Evolutionary conservation across 1,140 invertebrate genomes (phyloP), one percentile per base, ranked within the genome.

Genomic region (Pseudomyrmex sp.): DNA sequence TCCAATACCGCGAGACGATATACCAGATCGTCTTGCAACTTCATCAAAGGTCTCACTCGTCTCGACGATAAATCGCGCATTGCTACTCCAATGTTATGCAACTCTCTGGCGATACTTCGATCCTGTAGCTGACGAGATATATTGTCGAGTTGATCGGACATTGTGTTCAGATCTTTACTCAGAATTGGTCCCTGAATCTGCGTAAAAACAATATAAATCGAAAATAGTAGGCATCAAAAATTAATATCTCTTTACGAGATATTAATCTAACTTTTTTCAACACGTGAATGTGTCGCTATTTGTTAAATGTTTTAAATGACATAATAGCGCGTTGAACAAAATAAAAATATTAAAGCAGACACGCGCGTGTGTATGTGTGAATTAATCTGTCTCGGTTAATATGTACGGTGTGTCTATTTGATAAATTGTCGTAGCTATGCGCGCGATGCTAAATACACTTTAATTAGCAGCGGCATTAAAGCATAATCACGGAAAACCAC

Each of bases 1-100:
- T 98, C 97, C 20, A 98, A 89, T 18, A 96, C 95, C 0, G 97
- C 97, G 83, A 98, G 91, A 90, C 97, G 96, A 92, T 97, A 97
- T 0, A 97, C 95, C 61, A 97, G 94, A 63, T 96, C 95, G 61
- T 97, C 96, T 91, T 96, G 95, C 54, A 96, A 90, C 85, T 96
- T 95, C 92, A 97, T 96, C 70, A 97, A 91, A 18, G 96, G 96
- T 88, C 97, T 96, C 18, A 97, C 93, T 84, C 96, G 95, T 15
- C 94, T 95, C 4, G 94, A 90, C 69, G 96, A 94, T 12, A 97
- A 90, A 82, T 96, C 95, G 87, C 96, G 95, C 72, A 96, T 96
- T 82, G 95, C 95, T 63, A 95, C 93, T 1, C 95, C 95, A 15
- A 95, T 94, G 26, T 95, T 96, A 88, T 97, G 96, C 86, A 98